Evolutionary conservation across 37 sponge, comb jelly and placozoan species (phyloP).

Genomic region (Cliona cf. orientalis): DNA sequence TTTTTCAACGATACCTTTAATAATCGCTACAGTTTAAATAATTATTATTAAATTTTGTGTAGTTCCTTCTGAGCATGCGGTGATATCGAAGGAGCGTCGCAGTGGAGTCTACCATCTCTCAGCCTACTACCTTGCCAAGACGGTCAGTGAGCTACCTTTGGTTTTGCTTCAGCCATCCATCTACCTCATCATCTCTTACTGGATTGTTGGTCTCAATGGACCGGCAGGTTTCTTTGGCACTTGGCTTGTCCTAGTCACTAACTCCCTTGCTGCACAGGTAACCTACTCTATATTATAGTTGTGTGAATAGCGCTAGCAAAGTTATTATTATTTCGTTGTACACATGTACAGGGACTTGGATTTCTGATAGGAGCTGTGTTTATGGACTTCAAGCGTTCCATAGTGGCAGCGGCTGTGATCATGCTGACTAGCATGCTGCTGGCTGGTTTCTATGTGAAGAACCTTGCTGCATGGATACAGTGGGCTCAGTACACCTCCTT

Average conservation of each 20-base stretch:
- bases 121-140: slow-evolving; percentile 82
- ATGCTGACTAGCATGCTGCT: slow-evolving; percentile 71
- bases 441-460: slow-evolving; percentile 79
- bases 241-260: slow-evolving; percentile 30
- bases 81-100: slow-evolving; percentile 64
- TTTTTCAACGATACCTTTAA: no score
- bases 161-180: slow-evolving; percentile 45
- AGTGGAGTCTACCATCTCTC: slow-evolving; percentile 78
- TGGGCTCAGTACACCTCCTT: slow-evolving; percentile 67
- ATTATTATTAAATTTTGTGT: neutral
- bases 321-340: no score
- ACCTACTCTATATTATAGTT: no score
- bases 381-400: slow-evolving; percentile 14
- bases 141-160: slow-evolving; percentile 73
- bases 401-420: slow-evolving; percentile 36
- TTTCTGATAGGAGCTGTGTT: slow-evolving; percentile 63
- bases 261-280: slow-evolving; percentile 38
- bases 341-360: slow-evolving; percentile 52
- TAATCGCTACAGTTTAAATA: neutral
- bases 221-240: slow-evolving; percentile 41
- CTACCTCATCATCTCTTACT: slow-evolving; percentile 45
- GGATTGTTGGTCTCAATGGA: slow-evolving; percentile 51
- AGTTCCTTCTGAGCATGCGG: slow-evolving; percentile 53
- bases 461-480: slow-evolving; percentile 62
- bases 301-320: no score